phyloP scores from a whole-genome alignment of 2,888 invertebrate species.

The Choristoneura rosaceana region DNA sequence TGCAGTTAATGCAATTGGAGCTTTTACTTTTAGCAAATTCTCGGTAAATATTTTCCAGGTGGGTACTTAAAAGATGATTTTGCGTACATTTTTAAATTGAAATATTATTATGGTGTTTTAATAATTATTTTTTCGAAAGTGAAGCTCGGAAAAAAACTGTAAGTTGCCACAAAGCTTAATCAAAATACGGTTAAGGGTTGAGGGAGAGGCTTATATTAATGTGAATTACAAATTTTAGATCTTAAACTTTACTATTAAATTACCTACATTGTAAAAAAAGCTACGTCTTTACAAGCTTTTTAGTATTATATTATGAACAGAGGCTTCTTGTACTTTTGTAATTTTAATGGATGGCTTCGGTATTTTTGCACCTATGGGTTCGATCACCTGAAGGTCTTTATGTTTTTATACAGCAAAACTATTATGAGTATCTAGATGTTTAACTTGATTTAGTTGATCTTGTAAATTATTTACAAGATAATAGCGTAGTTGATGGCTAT shows the following conservation, averaged over 20 bases:
- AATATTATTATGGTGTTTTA: not conserved
- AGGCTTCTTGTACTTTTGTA: slow-evolving; percentile 29
- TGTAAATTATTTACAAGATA: no score
- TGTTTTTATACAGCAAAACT: not conserved
- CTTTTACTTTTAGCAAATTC: not conserved
- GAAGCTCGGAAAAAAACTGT: not conserved
- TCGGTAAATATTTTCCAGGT: not conserved
- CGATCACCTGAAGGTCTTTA: not conserved
- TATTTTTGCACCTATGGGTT: not conserved
- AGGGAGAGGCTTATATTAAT: not conserved
- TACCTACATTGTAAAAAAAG: not conserved
- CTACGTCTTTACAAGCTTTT: not conserved
- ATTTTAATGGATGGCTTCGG: slow-evolving; percentile 8
- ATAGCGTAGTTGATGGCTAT: no score
- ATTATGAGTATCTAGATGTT: not conserved
- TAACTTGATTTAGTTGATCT: not conserved
- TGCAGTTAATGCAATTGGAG: no score
- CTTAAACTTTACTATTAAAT: not conserved
- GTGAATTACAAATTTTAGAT: no score
- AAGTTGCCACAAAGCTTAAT: not conserved
- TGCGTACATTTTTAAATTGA: not conserved
- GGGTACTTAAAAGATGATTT: not conserved
- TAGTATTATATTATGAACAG: slow-evolving; percentile 24
- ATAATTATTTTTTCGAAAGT: not conserved
- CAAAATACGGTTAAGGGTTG: not conserved